These are phyloP conservation scores for Mormyrops attenuatus DNA, from an alignment of 2,797 vertebrate genomes.

Conservation along the genomic window DNA sequence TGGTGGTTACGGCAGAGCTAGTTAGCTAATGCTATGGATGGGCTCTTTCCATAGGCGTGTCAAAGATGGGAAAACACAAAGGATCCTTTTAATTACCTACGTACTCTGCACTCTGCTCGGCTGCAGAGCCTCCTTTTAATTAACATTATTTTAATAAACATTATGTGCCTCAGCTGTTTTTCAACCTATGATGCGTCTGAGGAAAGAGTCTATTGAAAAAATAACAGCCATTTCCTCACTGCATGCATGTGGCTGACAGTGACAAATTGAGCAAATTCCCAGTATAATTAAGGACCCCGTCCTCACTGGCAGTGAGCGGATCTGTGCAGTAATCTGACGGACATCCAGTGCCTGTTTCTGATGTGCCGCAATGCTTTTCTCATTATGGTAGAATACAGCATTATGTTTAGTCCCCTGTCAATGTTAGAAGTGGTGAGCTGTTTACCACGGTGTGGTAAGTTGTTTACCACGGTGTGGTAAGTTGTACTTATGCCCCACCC, in stretches of 20 bases:
- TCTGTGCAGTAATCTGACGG: background rate
- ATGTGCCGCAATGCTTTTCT: background rate
- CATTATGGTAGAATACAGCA: background rate
- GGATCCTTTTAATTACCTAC: background rate
- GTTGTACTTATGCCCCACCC: too few relatives aligned
- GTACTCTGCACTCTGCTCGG: background rate
- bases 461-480: too few relatives aligned
- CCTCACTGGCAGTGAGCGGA: background rate
- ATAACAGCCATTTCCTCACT: background rate
- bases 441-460: too few relatives aligned
- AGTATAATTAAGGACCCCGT: background rate
- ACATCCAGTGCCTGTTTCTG: background rate
- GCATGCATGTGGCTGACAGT: background rate
- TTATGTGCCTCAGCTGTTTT: background rate
- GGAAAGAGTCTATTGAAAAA: background rate
- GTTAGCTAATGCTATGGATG: background rate
- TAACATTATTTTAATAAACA: background rate
- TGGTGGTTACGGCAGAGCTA: background rate
- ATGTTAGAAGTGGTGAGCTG: background rate
- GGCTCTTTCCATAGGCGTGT: background rate
- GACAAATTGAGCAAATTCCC: background rate
- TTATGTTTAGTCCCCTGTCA: background rate
- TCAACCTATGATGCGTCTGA: background rate
- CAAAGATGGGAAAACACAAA: background rate
- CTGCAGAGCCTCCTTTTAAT: background rate